phyloP scores from a whole-genome alignment of 2,113 vertebrate species.

The Rana temporaria region DNA sequence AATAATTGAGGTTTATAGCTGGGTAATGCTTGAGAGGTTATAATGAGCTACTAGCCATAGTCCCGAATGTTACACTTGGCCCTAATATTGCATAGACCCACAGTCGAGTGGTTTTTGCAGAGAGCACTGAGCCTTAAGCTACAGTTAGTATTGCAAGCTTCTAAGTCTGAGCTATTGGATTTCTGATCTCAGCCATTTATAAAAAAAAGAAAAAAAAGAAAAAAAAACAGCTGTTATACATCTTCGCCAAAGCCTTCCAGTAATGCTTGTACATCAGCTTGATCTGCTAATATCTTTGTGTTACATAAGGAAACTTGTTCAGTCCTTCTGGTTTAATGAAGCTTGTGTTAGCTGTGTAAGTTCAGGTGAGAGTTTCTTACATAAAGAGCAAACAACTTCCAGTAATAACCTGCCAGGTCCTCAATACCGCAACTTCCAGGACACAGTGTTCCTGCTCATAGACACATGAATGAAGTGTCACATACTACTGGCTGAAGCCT shows the following conservation, averaged over 20 bases:
- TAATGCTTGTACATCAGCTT: conserved; percentile 7
- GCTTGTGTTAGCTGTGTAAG: background rate
- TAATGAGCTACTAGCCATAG: background rate
- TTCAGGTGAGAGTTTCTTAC: background rate
- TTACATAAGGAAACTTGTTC: conserved; percentile 13
- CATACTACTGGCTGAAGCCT: too few species aligned
- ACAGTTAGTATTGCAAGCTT: background rate
- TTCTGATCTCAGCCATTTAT: background rate
- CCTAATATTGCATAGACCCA: background rate
- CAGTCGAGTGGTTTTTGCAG: background rate
- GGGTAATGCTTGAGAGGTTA: background rate
- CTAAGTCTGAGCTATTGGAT: background rate
- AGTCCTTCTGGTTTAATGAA: background rate
- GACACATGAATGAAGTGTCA: too few species aligned
- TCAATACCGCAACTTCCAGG: too few species aligned
- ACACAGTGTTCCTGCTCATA: too few species aligned
- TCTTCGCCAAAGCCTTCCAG: conserved; percentile 1
- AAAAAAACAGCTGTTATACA: conserved; percentile 9
- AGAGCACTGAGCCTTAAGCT: conserved; percentile 5
- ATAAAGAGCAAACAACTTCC: too few species aligned
- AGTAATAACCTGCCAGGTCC: too few species aligned
- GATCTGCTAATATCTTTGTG: background rate
- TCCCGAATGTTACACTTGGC: background rate
- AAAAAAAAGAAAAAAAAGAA: background rate
- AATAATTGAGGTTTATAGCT: background rate